These are phyloP conservation scores for Labeo rohita DNA, from an alignment of 2,113 vertebrate genomes.

Conservation along the genomic window DNA sequence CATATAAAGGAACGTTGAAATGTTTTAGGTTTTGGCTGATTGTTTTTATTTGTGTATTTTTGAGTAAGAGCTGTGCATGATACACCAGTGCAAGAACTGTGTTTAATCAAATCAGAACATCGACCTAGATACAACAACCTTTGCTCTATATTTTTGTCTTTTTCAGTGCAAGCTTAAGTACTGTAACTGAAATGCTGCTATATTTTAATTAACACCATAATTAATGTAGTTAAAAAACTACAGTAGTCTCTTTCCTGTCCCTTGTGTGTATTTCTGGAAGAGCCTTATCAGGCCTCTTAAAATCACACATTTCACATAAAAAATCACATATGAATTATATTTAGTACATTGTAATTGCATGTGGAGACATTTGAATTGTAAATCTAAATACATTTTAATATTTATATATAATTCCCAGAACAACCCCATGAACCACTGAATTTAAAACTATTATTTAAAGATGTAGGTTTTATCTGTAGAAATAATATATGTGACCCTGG, in stretches of 20 bases:
- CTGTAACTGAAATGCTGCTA: background rate
- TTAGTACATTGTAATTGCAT: background rate
- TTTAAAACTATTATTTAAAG: no score
- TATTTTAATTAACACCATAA: background rate
- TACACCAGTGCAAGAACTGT: background rate
- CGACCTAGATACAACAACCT: background rate
- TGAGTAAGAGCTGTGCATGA: background rate
- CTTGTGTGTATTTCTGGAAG: background rate
- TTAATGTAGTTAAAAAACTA: background rate
- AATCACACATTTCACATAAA: background rate
- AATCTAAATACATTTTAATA: background rate
- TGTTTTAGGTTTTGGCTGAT: background rate
- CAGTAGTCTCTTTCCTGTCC: background rate
- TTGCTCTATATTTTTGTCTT: background rate
- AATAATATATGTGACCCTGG: no score
- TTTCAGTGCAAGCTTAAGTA: background rate
- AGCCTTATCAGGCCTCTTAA: background rate
- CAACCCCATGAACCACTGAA: no score
- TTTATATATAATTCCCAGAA: no score
- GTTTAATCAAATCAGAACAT: background rate
- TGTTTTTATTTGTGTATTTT: constrained; percentile 18
- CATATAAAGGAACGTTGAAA: constrained; percentile 13
- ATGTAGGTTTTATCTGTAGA: no score
- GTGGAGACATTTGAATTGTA: background rate
- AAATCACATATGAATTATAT: background rate